A percentile compares a stretch with the other conserved stretches of the same genome.
Evolutionary conservation across 1,140 invertebrate genomes (phyloP).

Genomic region (Tetramorium alpestre): DNA sequence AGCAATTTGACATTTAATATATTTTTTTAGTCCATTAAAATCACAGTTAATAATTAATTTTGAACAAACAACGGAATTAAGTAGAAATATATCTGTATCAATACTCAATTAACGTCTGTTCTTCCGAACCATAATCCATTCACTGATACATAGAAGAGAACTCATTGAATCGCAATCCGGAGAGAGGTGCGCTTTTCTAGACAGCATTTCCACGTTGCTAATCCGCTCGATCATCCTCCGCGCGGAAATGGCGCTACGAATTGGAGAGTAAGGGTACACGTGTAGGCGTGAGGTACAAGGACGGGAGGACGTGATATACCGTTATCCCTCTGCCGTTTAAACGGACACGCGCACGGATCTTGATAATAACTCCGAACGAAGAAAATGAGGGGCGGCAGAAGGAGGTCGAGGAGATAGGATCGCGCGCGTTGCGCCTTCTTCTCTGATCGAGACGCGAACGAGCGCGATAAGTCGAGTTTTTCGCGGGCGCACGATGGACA

Average conservation of each 20-base stretch:
- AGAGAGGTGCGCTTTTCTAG: background rate
- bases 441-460: constrained; percentile 57
- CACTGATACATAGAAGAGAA: background rate
- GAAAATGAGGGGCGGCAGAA: constrained; percentile 58
- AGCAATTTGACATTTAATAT: background rate
- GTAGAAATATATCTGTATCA: background rate
- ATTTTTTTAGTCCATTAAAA: background rate
- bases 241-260: constrained; percentile 41
- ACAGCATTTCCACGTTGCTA: constrained; percentile 55
- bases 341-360: constrained; percentile 45
- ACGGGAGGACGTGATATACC: constrained; percentile 66
- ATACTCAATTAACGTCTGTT: background rate
- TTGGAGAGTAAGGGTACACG: constrained; percentile 55
- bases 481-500: constrained; percentile 55
- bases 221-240: constrained; percentile 64
- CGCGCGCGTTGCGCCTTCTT: constrained; percentile 36
- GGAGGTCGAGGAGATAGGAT: constrained; percentile 46
- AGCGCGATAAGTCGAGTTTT: constrained; percentile 65
- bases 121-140: background rate
- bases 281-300: constrained; percentile 63
- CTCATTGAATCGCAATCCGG: background rate
- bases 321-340: constrained; percentile 66
- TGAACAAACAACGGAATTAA: background rate
- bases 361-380: constrained; percentile 51
- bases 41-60: constrained; percentile 16